These are phyloP conservation scores for Azorinus chamasolen DNA, from an alignment of 2,888 invertebrate species.

Conservation along the genomic window DNA sequence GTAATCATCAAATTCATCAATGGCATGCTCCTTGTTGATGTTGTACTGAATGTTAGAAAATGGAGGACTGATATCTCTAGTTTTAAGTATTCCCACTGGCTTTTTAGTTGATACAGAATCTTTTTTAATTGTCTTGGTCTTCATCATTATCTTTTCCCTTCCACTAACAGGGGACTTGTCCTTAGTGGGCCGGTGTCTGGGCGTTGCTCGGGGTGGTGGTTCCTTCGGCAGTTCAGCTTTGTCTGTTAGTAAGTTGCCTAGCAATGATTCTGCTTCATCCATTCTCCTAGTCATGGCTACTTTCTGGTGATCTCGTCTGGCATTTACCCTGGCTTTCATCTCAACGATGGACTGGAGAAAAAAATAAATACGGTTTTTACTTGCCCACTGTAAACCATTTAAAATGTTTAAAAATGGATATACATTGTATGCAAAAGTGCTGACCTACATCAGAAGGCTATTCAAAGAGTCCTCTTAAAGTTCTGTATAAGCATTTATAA, in stretches of 20 bases:
- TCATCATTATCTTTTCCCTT: constrained; percentile 11
- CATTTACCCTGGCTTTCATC: constrained; percentile 26
- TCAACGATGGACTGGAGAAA: too few relatives aligned
- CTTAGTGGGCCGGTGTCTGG: constrained; percentile 39
- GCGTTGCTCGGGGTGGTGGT: constrained; percentile 41
- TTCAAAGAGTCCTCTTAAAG: too few relatives aligned
- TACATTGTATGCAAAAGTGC: too few relatives aligned
- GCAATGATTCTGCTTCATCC: constrained; percentile 76
- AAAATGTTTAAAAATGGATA: too few relatives aligned
- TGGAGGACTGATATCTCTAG: constrained; percentile 45
- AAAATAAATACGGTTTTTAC: too few relatives aligned
- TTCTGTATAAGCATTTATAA: too few relatives aligned
- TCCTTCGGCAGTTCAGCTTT: constrained; percentile 71
- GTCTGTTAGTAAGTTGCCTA: constrained; percentile 79
- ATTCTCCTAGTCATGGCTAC: constrained; percentile 73
- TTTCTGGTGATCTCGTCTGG: constrained; percentile 50
- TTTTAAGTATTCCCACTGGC: constrained; percentile 43
- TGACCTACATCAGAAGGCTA: too few relatives aligned
- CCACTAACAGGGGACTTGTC: constrained; percentile 44
- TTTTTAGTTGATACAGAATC: constrained; percentile 7
- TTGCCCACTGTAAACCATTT: too few relatives aligned
- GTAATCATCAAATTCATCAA: constrained; percentile 30
- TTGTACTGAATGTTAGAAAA: constrained; percentile 6
- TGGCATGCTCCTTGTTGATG: constrained; percentile 12
- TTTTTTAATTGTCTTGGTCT: constrained; percentile 22